phyloP scores from a whole-genome alignment of 2,113 vertebrate species.

The Phaethornis superciliosus region DNA sequence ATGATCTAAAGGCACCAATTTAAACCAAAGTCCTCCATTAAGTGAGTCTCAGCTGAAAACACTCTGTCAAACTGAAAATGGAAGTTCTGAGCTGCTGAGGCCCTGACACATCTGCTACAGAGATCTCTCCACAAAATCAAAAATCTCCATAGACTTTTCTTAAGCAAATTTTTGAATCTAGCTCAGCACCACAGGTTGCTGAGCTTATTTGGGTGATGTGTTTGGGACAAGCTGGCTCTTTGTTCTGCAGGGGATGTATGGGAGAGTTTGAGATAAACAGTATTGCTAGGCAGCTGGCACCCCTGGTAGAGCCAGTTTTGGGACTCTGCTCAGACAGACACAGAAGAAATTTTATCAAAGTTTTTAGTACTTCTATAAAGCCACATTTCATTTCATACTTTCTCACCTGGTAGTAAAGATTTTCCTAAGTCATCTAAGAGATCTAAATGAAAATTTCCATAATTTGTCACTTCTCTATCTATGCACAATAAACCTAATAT shows the following conservation, averaged over 20 bases:
- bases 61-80: background rate
- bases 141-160: background rate
- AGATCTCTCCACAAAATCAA: background rate
- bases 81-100: background rate
- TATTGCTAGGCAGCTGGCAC: rapidly evolving
- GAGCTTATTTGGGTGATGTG: background rate
- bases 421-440: background rate
- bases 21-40: background rate
- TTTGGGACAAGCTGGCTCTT: background rate
- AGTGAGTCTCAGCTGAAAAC: background rate
- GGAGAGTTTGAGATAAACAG: background rate
- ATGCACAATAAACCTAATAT: background rate
- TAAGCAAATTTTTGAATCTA: background rate
- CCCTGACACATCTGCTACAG: background rate
- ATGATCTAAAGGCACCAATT: background rate
- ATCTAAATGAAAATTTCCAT: background rate
- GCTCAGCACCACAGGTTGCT: background rate
- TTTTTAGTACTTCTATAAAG: background rate
- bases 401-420: background rate
- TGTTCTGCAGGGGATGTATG: background rate
- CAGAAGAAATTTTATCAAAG: background rate
- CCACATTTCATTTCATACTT: background rate
- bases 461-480: background rate
- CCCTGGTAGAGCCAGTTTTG: background rate
- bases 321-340: background rate